Base-by-base conservation (phyloP, 2,113 vertebrate genomes). In the Pseudorectes ferrugineus region DNA sequence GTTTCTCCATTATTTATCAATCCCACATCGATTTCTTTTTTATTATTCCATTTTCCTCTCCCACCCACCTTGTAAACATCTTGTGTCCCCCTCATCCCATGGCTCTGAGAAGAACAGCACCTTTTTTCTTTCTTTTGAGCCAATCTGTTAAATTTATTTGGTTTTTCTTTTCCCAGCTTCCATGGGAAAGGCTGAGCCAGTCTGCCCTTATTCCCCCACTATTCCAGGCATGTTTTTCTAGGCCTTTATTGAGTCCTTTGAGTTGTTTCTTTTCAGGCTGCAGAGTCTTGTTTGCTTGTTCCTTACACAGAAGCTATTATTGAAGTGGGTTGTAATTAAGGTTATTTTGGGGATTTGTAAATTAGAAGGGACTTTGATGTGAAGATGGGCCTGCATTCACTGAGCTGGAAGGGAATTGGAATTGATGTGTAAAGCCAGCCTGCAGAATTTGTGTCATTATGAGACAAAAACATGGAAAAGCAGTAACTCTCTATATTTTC, bases 321-420 rank as follows among this genome's bases (percentile, higher is more conserved):
- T 92, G 81, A 79, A 89, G 85, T 65, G 43, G 84, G 48, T 85
- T 89, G 81, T 94, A 95, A 93, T 96, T 93, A 85, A 89, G 74
- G 85, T 86, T 92, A 66, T 95, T 94, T 88, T 57, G 24, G 51
- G 59, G 83, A 63, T 87, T 80, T 84, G 86, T 91, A 75, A 89
- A 78, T 95, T 81, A 93, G 76, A 91, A 89, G 73, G 75, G 84
- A 72, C 94, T 96, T 93, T 75, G 89, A 92, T 86, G 77, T 82
- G 83, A 88, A 81, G 94, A 71, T 71, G 42, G 70, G 61, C 15
- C 43, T 73, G 38, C 19, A 15, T 74, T 70, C 85, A 51, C 31
- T 84, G 92, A 96, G 68, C 88, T 91, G 89, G 79, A 82, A 95
- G 26, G 55, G 63, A 61, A 84, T 91, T 54, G 51, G 66, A 87